phyloP scores from a whole-genome alignment of 2,113 vertebrate species.

The Passer domesticus region DNA sequence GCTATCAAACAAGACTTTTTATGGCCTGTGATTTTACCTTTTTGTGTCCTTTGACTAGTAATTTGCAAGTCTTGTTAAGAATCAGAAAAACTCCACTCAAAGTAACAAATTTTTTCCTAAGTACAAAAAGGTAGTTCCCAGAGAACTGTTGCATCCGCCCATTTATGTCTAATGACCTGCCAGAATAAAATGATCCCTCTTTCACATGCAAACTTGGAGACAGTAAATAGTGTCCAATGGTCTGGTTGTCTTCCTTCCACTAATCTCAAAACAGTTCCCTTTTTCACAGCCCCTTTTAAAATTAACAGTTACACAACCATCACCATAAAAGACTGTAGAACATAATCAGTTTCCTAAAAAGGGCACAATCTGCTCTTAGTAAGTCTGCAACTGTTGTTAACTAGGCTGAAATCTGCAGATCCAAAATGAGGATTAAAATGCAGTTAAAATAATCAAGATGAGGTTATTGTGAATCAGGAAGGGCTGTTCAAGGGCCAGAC shows the following conservation, averaged over 20 bases:
- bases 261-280: background rate
- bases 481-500: background rate
- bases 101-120: background rate
- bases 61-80: background rate
- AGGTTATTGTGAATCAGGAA: background rate
- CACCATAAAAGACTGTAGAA: background rate
- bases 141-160: background rate
- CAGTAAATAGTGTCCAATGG: background rate
- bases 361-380: background rate
- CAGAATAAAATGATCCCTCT: background rate
- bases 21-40: background rate
- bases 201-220: background rate
- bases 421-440: background rate
- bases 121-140: background rate
- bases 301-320: background rate
- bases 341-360: slow-evolving; percentile 22
- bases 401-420: background rate
- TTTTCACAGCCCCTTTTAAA: background rate
- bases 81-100: background rate
- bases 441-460: background rate
- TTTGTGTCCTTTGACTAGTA: background rate
- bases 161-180: background rate
- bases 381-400: background rate
- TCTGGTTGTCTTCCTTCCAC: background rate
- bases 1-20: background rate